Conservation (phyloP, 2,113 vertebrate species). For the Verasper variegatus region DNA sequence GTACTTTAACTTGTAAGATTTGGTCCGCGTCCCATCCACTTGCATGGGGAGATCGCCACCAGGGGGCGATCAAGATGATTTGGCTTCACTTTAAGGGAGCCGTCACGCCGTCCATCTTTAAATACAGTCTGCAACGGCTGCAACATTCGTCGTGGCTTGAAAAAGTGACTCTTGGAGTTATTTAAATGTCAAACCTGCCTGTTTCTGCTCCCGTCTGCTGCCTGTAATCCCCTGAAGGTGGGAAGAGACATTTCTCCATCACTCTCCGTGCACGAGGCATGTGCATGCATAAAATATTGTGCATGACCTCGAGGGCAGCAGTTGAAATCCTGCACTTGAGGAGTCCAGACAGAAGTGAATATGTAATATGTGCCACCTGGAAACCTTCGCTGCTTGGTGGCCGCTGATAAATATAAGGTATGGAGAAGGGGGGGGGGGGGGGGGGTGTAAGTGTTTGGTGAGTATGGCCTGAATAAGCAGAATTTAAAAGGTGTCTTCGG, state of each 20-base stretch:
- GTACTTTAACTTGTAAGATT: no score
- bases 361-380: conserved; percentile 7
- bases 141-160: background rate
- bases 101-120: background rate
- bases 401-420: background rate
- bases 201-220: background rate
- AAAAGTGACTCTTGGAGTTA: conserved; percentile 5
- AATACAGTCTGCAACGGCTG: background rate
- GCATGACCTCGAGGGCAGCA: conserved; percentile 41
- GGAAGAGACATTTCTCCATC: conserved; percentile 39
- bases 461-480: conserved; percentile 15
- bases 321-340: conserved; percentile 27
- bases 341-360: conserved; percentile 17
- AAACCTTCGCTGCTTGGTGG: background rate
- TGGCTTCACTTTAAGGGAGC: no score
- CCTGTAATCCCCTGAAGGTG: conserved; percentile 41
- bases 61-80: no score
- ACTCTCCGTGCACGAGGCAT: conserved; percentile 33
- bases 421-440: no score
- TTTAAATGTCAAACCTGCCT: conserved; percentile 63
- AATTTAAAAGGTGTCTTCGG: background rate
- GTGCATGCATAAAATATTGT: conserved; percentile 49
- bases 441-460: background rate
- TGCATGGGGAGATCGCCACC: no score
- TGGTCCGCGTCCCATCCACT: background rate